Conservation (phyloP, 2,797 vertebrate genomes). For the Alca torda region DNA sequence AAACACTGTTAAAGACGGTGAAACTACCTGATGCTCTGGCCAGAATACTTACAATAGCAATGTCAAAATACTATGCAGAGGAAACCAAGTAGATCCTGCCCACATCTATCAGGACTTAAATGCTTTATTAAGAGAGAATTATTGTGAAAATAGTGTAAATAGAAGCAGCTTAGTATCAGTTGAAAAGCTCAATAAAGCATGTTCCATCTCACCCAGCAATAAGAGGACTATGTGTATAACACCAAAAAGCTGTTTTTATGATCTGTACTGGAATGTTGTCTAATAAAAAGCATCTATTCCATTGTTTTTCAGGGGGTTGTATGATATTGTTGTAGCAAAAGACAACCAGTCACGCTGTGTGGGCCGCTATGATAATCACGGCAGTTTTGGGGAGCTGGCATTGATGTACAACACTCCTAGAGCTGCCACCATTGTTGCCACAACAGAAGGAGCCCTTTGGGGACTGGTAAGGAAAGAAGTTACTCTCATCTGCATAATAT, state of each 20-base stretch:
- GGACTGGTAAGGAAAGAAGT: conserved; percentile 87
- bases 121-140: not conserved
- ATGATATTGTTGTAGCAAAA: conserved; percentile 89
- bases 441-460: conserved; percentile 91
- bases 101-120: not conserved
- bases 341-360: conserved; percentile 84
- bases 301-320: conserved; percentile 83
- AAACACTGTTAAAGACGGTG: not conserved
- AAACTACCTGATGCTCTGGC: not conserved
- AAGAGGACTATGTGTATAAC: not conserved
- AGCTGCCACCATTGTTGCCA: conserved; percentile 93
- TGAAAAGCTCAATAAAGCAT: not conserved
- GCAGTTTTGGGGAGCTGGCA: conserved; percentile 96
- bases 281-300: conserved; percentile 4
- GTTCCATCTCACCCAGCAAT: not conserved
- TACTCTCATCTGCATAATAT: not conserved
- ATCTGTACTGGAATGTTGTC: not conserved
- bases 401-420: conserved; percentile 98
- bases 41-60: not conserved
- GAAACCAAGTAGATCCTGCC: not conserved
- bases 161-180: not conserved
- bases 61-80: not conserved
- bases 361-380: conserved; percentile 92
- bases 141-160: not conserved
- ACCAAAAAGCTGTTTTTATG: not conserved